Evolutionary conservation across 2,888 invertebrate species (phyloP), one percentile per base, ranked within the genome.

Genomic region (Pterostichus niger): DNA sequence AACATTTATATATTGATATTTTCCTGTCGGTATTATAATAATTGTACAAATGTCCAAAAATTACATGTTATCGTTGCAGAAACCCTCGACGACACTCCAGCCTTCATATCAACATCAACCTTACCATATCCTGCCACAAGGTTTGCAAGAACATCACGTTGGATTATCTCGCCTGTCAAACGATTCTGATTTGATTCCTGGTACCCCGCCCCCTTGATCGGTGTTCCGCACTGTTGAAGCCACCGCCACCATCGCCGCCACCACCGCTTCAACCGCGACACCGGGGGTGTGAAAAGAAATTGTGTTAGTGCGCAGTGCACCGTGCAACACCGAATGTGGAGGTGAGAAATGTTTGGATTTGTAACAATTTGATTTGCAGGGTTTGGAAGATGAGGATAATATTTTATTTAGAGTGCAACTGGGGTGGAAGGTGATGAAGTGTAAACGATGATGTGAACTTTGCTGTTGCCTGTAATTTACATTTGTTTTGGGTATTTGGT

Each of bases 111-210:
- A 24, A 11, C 24, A 11, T 24, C 17, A 17, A 56, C 56, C 24
- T 17, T 24, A 24, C 59, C 59, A 24, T 31, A 59, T 40, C 9
- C 59, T 59, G 24, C 59, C 59, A 59, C 59, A 31, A 59, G 68
- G 44, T 71, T 44, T 71, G 15, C 46, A 44, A 52, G 33, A 64
- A 64, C 68, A 71, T 71, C 68, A 71, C 68, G 11, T 71, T 40
- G 17, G 68, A 71, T 71, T 71, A 71, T 71, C 68, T 71, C 68
- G 68, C 15, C 68, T 71, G 68, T 71, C 68, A 71, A 71, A 71
- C 68, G 68, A 71, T 71, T 44, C 68, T 71, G 68, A 71, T 71
- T 71, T 71, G 68, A 71, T 71, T 71, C 68, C 44, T 71, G 44
- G 15, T 35, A 40, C 68, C 17, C 68, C 68, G 17, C 56, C 56